Evolutionary conservation across 2,888 invertebrate genomes (phyloP), one percentile per base, ranked within the genome.

Genomic region (Drosophila limbata): DNA sequence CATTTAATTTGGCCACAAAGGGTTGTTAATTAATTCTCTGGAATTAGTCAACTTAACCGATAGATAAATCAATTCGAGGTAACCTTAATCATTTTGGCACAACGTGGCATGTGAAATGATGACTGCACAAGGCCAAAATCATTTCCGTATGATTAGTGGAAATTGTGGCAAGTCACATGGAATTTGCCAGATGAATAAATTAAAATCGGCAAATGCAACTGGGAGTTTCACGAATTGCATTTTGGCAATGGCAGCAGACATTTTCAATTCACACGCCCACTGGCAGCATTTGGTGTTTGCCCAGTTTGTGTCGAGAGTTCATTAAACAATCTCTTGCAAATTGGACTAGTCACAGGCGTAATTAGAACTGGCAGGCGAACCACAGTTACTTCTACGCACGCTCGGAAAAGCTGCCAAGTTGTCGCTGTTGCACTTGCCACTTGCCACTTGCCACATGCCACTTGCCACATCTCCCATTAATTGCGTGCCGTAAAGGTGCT

Each of bases 301-400:
- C 59, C 19, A 59, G 39, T 28, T 59, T 13, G 28, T 48, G 48
- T 40, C 6, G 47, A 35, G 59, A 42, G 51, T 40, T 39, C 56
- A 52, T 47, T 63, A 56, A 40, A 19, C 72, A 75, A 76, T 78
- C 62, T 69, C 53, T 50, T 65, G 56, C 44, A 73, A 69, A 69
- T 76, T 71, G 53, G 62, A 84, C 64, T 57, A 67, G 69, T 66
- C 70, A 68, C 73, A 55, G 53, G 53, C 64, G 64, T 84, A 84
- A 88, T 84, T 88, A 73, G 64, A 65, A 69, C 63, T 84, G 76
- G 53, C 79, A 87, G 55, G 25, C 37, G 44, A 44, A 39, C 61
- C 55, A 37, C 53, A 48, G 50, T 40, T 60, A 50, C 28, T 8
- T 8, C 8, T 8, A 28, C 83, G 48, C 62, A 57, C n/a, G 11